Evolutionary conservation across 1,140 invertebrate genomes (phyloP), one percentile per base, ranked within the genome.

Genomic region (Drosophila lowei): DNA sequence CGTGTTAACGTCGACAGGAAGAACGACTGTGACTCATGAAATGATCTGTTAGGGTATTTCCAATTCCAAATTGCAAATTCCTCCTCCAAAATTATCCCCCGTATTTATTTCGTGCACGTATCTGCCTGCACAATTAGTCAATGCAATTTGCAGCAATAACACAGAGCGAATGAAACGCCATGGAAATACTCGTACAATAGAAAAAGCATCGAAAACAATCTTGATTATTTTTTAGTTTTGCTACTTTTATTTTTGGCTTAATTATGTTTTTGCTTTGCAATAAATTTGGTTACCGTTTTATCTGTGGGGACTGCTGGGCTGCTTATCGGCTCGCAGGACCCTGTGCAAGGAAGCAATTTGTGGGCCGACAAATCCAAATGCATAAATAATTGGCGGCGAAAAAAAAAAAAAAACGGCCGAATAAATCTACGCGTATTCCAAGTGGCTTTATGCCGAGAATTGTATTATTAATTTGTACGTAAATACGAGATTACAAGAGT

Each of bases 401-500:
- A 77, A 75, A 34, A 34, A 11, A 9, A 3, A 34, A 34, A n/a
- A n/a, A n/a, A n/a, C n/a, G n/a, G n/a, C n/a, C n/a, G n/a, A n/a
- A n/a, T n/a, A n/a, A n/a, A n/a, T n/a, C n/a, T n/a, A 34, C 11
- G 34, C 58, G 67, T 44, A 60, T 72, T 75, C 57, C 34, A 48
- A 72, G 66, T 52, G 47, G 52, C 50, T 72, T 79, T 77, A 44
- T 8, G 11, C 16, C 30, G 11, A 25, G 58, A 55, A 63, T 85
- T 77, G 79, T 77, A 75, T 86, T 81, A 86, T 86, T 72, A 72
- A 63, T 86, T 83, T 76, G 78, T 70, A 72, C 72, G 75, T 76
- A 83, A 88, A 88, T 89, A 88, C 83, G 57, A 88, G 83, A 88
- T 88, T 88, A 88, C 83, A 79, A 88, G 74, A 72, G 75, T 52